Base-by-base conservation (phyloP, 2,888 invertebrate species). In the Heliconius aoede region DNA sequence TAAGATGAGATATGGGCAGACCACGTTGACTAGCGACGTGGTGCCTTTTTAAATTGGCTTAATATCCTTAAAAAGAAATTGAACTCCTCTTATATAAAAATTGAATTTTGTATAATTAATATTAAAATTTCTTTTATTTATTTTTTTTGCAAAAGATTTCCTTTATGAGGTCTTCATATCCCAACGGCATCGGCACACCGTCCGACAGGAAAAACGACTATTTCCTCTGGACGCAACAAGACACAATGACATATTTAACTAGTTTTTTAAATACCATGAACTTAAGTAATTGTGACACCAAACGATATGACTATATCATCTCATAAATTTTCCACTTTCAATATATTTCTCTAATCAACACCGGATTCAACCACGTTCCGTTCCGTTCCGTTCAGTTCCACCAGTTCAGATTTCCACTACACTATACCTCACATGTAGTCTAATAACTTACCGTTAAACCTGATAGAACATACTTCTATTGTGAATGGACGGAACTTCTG, bases 401-500 rank as follows among this genome's bases (percentile, higher is more conserved):
- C 36, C 11, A 36, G 36, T 36, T 36, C 40, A 15, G 18, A 32
- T n/a, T 64, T 64, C 55, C n/a, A 28, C 60, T 32, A 18, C 18
- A 30, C 18, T 30, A 15, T 5, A 61, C 7, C n/a, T 21, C 11
- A n/a, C n/a, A 32, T 64, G 32, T 21, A 64, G 62, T 11, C 21
- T 46, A 28, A 26, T 67, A 67, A 46, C 26, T 67, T 46, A 26
- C 24, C 4, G 69, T 69, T 30, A 55, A 58, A 58, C 58, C 58
- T 60, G 32, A 58, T 58, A 32, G 58, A 32, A 58, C 28, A 46
- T 68, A 46, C 40, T 68, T 26, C 24, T 32, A 32, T 55, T 55
- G 71, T 69, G 30, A n/a, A 51, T 13, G 32, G 28, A 32, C 32
- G 58, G 28, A 68, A 61, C 55, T 67, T 40, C 61, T 51, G 69